phyloP scores from a whole-genome alignment of 2,888 invertebrate genomes.

The Parthenolecanium corni region DNA sequence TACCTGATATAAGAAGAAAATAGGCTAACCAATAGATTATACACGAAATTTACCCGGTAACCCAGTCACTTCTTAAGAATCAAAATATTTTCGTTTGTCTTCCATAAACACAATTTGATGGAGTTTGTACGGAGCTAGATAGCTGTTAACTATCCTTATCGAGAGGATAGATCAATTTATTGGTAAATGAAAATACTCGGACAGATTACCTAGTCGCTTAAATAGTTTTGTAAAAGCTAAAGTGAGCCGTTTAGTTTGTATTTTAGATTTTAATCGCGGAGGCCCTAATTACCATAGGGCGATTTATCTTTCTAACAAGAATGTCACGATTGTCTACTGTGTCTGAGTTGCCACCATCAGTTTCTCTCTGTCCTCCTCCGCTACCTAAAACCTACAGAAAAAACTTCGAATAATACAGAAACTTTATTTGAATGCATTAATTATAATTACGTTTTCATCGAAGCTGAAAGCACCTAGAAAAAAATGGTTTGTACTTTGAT shows the following conservation, averaged over 20 bases:
- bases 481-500: no score
- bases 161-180: no score
- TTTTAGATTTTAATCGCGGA: slow-evolving; percentile 3
- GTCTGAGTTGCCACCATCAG: background rate
- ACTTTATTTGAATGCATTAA: slow-evolving; percentile 19
- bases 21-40: no score
- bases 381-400: background rate
- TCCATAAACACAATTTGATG: no score
- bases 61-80: no score
- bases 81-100: no score
- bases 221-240: background rate
- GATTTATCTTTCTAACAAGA: slow-evolving; percentile 27
- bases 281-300: slow-evolving; percentile 24
- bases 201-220: background rate
- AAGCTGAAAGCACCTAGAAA: background rate
- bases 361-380: no score
- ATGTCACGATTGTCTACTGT: slow-evolving; percentile 26
- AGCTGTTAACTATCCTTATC: no score
- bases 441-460: slow-evolving; percentile 27
- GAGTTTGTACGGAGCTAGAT: no score
- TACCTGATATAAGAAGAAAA: no score
- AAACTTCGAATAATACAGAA: slow-evolving; percentile 15
- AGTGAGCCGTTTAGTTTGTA: background rate
- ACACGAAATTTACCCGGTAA: no score
- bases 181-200: no score